phyloP scores from a whole-genome alignment of 37 sponge, comb jelly and placozoan genomes.

The Ianthella basta region DNA sequence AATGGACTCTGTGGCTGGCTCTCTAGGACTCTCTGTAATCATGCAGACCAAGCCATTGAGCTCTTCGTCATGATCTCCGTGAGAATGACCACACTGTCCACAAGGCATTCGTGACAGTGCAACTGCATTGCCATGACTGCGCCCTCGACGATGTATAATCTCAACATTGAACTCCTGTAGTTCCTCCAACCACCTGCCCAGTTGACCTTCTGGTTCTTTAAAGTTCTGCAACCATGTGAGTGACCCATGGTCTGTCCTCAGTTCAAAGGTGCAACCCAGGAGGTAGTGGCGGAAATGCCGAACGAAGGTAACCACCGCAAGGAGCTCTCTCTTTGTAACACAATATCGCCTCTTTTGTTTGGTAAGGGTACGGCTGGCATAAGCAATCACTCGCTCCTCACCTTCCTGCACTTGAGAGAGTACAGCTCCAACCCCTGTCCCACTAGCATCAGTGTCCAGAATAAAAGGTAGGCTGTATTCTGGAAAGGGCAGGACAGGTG shows the following conservation, averaged over 20 bases:
- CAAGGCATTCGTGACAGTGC: conserved; percentile 47
- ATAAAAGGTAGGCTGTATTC: too few species aligned
- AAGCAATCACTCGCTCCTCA: too few species aligned
- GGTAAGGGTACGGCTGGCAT: too few species aligned
- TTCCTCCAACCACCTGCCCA: conserved; percentile 41
- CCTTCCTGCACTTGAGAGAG: too few species aligned
- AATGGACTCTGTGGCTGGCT: neutral
- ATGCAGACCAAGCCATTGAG: neutral
- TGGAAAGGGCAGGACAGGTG: too few species aligned
- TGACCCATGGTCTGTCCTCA: too few species aligned
- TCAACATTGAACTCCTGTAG: conserved; percentile 40
- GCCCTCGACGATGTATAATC: conserved; percentile 34
- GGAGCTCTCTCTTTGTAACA: too few species aligned
- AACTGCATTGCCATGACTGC: too few species aligned
- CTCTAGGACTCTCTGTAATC: neutral
- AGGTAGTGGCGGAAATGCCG: conserved; percentile 41
- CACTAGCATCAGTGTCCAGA: too few species aligned
- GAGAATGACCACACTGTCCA: conserved; percentile 20
- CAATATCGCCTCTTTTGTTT: too few species aligned
- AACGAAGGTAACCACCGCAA: too few species aligned
- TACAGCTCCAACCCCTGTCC: too few species aligned
- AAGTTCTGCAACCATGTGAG: conserved; percentile 27
- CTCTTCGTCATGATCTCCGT: neutral
- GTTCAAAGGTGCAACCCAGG: conserved; percentile 22
- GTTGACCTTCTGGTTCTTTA: conserved; percentile 37